These are phyloP conservation scores for Thera britannica DNA, from an alignment of 2,888 invertebrate genomes.

Conservation along the genomic window DNA sequence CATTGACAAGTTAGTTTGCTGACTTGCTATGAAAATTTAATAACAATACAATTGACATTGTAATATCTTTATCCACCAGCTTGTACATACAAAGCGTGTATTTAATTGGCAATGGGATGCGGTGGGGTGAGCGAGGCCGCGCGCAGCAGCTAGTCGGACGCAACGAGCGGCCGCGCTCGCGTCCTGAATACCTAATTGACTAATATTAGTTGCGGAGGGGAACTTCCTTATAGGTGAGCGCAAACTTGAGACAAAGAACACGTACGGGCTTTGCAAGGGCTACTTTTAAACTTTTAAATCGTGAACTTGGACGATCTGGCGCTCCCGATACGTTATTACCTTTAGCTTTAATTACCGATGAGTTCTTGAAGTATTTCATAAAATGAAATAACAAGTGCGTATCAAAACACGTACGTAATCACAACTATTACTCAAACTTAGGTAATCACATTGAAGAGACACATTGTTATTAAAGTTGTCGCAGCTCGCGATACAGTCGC, in stretches of 20 bases:
- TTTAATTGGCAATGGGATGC: slow-evolving; percentile 59
- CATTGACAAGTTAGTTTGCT: not conserved
- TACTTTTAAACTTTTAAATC: slow-evolving; percentile 73
- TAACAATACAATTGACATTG: slow-evolving; percentile 18
- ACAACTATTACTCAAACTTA: too few species aligned
- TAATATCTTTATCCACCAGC: slow-evolving; percentile 23
- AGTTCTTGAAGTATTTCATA: not conserved
- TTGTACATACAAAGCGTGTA: slow-evolving; percentile 39
- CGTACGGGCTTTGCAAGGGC: slow-evolving; percentile 71
- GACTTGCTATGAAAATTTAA: slow-evolving; percentile 10
- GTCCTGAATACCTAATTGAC: slow-evolving; percentile 83
- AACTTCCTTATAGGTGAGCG: slow-evolving; percentile 78
- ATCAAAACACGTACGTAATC: too few species aligned
- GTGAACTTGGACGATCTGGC: slow-evolving; percentile 53
- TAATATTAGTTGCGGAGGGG: slow-evolving; percentile 80
- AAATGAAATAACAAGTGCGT: not conserved
- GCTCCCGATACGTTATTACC: slow-evolving; percentile 29
- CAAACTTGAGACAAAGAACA: slow-evolving; percentile 81
- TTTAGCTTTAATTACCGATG: slow-evolving; percentile 3
- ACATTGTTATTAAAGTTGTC: too few species aligned
- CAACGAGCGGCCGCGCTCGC: slow-evolving; percentile 70
- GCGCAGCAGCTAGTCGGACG: slow-evolving; percentile 61
- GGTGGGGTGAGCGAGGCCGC: slow-evolving; percentile 46
- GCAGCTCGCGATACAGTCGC: too few species aligned
- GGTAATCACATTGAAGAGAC: too few species aligned